Base-by-base conservation (phyloP, 2,888 invertebrate species). In the Candidula unifasciata region DNA sequence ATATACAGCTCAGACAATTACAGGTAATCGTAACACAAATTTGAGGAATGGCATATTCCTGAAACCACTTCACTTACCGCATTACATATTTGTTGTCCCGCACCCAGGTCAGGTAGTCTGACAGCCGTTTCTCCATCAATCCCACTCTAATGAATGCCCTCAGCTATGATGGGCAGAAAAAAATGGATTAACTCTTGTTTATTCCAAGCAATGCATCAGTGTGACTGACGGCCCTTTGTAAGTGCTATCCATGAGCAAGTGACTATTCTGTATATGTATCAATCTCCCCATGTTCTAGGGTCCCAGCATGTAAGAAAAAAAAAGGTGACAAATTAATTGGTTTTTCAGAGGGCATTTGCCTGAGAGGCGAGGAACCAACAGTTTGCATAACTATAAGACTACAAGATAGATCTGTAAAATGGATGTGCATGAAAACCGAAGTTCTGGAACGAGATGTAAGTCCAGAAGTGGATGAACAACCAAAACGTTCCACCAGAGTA, bases 41-140 rank as follows among this genome's bases (percentile, higher is more conserved):
- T 18, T 16, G 5, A n/a, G 3, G 21, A n/a, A 16, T n/a, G 21
- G n/a, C 5, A 5, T 60, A 60, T 60, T 24, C 60, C 3, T 18
- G 0, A 16, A n/a, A 66, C 27, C n/a, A 66, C 13, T 24, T 21
- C 3, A 82, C 84, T 86, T 85, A 90, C 90, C 87, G 89, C 24
- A 89, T 89, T 24, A 91, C 76, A 44, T 83, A 86, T 37, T 88
- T 86, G 79, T 90, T 90, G 66, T 89, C 88, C 35, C 90, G 83
- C 18, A 91, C 89, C 68, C 85, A 83, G 16, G 84, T 82, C 10
- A 92, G 54, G 80, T 92, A 92, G 64, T 92, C 91, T 18, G 91
- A 89, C 76, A 92, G 77, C 74, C 90, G 83, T 82, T 92, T 92
- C 86, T 92, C 92, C 91, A 92, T 92, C 81, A 92, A 79, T 0